Evolutionary conservation across 2,888 invertebrate genomes (phyloP).

Genomic region (Lepeophtheirus nordmannii): DNA sequence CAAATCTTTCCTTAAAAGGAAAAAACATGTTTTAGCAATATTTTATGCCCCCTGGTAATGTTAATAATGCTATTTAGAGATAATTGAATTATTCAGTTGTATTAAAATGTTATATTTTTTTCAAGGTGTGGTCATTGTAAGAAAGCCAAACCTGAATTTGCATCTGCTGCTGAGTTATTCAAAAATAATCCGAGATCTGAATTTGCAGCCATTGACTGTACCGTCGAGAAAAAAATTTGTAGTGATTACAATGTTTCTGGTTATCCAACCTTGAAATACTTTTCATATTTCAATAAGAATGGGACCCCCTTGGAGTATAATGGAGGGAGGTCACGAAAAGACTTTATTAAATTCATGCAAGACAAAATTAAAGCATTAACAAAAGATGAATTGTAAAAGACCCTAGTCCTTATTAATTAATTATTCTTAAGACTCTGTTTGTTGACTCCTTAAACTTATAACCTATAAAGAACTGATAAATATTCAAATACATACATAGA

Average conservation of each 20-base stretch:
- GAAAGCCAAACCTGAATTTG: slow-evolving; percentile 71
- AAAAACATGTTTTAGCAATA: slow-evolving; percentile 73
- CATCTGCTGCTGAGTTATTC: slow-evolving; percentile 49
- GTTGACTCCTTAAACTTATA: no score
- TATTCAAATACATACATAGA: no score
- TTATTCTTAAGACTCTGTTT: no score
- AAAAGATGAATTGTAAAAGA: not conserved
- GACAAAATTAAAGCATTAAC: not conserved
- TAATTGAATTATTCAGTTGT: slow-evolving; percentile 1
- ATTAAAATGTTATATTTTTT: slow-evolving; percentile 7
- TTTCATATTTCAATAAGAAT: slow-evolving; percentile 58
- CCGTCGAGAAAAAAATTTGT: slow-evolving; percentile 48
- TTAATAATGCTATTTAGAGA: not conserved
- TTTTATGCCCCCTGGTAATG: slow-evolving; percentile 73
- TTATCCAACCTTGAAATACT: slow-evolving; percentile 73
- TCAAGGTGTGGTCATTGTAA: slow-evolving; percentile 70
- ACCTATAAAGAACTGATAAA: no score
- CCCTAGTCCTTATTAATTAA: no score
- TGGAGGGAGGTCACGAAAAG: slow-evolving; percentile 52
- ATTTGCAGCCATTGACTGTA: slow-evolving; percentile 70
- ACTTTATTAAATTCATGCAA: slow-evolving; percentile 21
- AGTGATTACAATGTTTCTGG: slow-evolving; percentile 54
- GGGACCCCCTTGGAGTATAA: slow-evolving; percentile 44
- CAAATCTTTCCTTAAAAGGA: slow-evolving; percentile 56
- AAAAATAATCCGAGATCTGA: slow-evolving; percentile 59